Percentiles rank a stretch among this genome's conserved stretches.
phyloP scores from a whole-genome alignment of 2,797 vertebrate species.

The Adelosebastes latens region DNA sequence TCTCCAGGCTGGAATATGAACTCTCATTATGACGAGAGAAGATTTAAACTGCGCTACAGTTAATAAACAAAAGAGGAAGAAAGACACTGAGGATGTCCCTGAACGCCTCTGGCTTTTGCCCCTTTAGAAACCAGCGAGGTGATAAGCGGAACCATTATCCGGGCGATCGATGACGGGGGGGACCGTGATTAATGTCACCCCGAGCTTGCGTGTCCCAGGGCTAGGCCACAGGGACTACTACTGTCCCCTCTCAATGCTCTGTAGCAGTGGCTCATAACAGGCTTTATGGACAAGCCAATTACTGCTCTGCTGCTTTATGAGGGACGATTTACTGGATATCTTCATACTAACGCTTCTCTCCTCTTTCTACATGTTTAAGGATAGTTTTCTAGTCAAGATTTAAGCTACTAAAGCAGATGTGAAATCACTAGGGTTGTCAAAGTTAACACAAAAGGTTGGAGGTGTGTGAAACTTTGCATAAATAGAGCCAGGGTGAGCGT shows the following conservation, averaged over 20 bases:
- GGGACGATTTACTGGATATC: conserved; percentile 14
- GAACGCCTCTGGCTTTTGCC: conserved; percentile 61
- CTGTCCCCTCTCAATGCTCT: conserved; percentile 43
- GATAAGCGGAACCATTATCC: conserved; percentile 80
- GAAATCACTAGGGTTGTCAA: background rate
- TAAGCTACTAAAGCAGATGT: background rate
- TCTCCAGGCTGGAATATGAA: conserved; percentile 15
- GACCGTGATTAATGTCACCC: conserved; percentile 77
- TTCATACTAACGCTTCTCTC: background rate
- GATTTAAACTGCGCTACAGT: conserved; percentile 2
- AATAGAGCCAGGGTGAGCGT: too few species aligned
- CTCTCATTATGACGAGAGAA: background rate
- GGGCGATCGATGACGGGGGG: conserved; percentile 65
- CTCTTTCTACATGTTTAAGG: background rate
- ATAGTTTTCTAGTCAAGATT: background rate
- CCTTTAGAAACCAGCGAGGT: conserved; percentile 64
- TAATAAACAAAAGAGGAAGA: conserved; percentile 43
- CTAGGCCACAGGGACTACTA: conserved; percentile 53
- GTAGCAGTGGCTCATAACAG: conserved; percentile 41
- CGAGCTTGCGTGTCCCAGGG: conserved; percentile 40
- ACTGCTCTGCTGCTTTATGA: conserved; percentile 35
- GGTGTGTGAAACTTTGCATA: too few species aligned
- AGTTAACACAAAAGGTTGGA: too few species aligned
- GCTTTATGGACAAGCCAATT: conserved; percentile 56
- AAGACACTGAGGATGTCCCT: conserved; percentile 51